Evolutionary conservation across 2,113 vertebrate genomes (phyloP).

Genomic region (Cephalophus harveyi): DNA sequence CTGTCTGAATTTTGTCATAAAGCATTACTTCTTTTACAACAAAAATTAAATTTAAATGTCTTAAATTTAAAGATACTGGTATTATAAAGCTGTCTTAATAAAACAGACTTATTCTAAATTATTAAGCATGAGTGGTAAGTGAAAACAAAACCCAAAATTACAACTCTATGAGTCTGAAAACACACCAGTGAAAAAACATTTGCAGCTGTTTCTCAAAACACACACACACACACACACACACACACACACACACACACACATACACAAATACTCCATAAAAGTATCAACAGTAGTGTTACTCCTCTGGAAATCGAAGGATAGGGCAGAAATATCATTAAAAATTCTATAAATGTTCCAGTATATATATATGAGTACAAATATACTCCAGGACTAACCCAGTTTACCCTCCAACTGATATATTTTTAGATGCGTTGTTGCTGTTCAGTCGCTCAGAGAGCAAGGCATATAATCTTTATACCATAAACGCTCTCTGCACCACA

Average conservation of each 20-base stretch:
- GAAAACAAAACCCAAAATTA: background rate
- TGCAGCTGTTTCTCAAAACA: constrained; percentile 27
- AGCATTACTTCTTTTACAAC: background rate
- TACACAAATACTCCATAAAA: background rate
- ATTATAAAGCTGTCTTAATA: constrained; percentile 7
- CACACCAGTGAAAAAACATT: background rate
- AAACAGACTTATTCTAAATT: constrained; percentile 14
- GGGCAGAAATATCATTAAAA: background rate
- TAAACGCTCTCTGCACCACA: background rate
- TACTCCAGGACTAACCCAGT: background rate
- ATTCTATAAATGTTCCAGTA: background rate
- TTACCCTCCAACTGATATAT: background rate
- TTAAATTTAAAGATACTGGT: background rate
- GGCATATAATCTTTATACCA: background rate
- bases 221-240: background rate
- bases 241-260: background rate
- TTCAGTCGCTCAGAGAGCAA: background rate
- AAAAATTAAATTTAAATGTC: background rate
- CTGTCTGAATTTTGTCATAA: background rate
- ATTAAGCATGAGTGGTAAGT: background rate
- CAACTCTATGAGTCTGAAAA: background rate
- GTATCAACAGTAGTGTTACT: background rate
- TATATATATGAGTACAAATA: background rate
- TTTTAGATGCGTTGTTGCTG: background rate
- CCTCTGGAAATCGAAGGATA: constrained; percentile 2